These are phyloP conservation scores for Tachyglossus aculeatus DNA, from an alignment of 2,797 vertebrate genomes.

Conservation along the genomic window DNA sequence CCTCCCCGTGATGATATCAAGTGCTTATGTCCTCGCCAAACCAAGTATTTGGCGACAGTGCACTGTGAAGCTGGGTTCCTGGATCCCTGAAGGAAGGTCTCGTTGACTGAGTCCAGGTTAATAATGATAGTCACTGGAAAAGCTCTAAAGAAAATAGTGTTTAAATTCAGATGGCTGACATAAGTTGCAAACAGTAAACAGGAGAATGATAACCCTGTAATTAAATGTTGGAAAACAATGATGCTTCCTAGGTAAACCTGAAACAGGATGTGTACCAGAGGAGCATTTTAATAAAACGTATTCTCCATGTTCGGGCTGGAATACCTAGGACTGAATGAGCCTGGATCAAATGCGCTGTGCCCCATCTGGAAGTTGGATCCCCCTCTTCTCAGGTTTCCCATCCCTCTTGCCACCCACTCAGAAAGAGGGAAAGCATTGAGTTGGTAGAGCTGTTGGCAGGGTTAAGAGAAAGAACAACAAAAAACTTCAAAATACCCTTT, in stretches of 20 bases:
- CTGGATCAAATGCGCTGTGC: too few species aligned
- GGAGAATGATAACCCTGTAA: conserved; percentile 36
- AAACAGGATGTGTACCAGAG: not conserved
- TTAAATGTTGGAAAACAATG: conserved; percentile 29
- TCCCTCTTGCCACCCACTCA: too few species aligned
- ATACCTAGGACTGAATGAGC: too few species aligned
- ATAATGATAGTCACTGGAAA: conserved; percentile 18
- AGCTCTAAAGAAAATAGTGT: conserved; percentile 32
- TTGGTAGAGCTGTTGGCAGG: not conserved
- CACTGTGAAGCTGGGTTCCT: conserved; percentile 24
- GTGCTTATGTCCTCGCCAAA: conserved; percentile 52
- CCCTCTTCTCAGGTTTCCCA: not conserved
- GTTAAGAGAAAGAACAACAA: too few species aligned
- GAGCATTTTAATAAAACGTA: conserved; percentile 1
- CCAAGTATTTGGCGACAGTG: conserved; percentile 22
- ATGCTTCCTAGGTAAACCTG: conserved; percentile 32
- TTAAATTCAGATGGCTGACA: conserved; percentile 33
- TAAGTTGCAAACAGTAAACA: conserved; percentile 39
- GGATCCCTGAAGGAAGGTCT: conserved; percentile 6
- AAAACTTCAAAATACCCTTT: not conserved
- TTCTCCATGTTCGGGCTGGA: not conserved
- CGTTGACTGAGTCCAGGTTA: conserved; percentile 23
- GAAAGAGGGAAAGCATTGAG: not conserved
- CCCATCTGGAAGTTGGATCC: not conserved
- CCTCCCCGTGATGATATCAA: too few species aligned